Base-by-base conservation (phyloP, 2,888 invertebrate genomes). In the Leuctra nigra region DNA sequence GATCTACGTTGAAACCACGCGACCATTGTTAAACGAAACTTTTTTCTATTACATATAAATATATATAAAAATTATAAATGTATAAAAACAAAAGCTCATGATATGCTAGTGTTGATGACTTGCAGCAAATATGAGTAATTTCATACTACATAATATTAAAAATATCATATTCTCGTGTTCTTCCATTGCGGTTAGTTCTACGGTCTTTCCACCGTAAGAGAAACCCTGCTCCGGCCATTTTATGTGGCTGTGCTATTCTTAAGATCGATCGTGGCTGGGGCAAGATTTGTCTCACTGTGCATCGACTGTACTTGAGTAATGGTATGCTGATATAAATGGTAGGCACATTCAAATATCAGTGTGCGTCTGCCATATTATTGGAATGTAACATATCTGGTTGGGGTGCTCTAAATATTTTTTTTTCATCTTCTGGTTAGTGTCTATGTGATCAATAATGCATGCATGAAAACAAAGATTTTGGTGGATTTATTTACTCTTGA, bases 41-140 rank as follows among this genome's bases (percentile, higher is more conserved):
- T 60, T 59, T 60, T 60, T 61, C 60, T 62, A 62, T 62, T n/a
- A 61, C 61, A 62, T 61, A 61, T 62, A 59, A 58, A 62, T 62
- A 61, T 62, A 62, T 61, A 61, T 52, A 58, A 53, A 57, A 53
- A 61, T 22, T 55, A 50, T 44, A 57, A 20, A 18, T 39, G 18
- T 16, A 39, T 18, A 39, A 22, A 47, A 33, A 50, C 20, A 41
- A 41, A 20, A 41, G 29, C 41, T 41, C 41, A n/a, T n/a, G n/a
- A n/a, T n/a, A 59, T 60, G 59, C 58, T 60, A 62, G 60, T 59
- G 53, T 61, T n/a, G n/a, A n/a, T n/a, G n/a, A n/a, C n/a, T n/a
- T n/a, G 61, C 56, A 57, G 50, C 39, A 56, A 36, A 53, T 52
- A 52, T 47, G 48, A 54, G 61, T 59, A 56, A 52, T 62, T 63